These are phyloP conservation scores for Tethea ocularis DNA, from an alignment of 2,888 invertebrate genomes.

Conservation along the genomic window DNA sequence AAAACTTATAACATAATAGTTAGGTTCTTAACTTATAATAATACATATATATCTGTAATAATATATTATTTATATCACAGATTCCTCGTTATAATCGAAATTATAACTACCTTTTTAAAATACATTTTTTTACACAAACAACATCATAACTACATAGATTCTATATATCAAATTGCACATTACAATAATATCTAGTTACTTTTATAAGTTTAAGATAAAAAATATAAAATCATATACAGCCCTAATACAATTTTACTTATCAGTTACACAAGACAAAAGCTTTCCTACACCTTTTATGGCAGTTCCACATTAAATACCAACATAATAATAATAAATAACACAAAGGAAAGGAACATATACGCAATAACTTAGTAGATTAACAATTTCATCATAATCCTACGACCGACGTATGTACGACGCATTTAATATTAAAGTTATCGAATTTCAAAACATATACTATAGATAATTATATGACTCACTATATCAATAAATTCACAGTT, in stretches of 20 bases:
- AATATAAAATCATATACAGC: not conserved
- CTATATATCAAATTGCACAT: not conserved
- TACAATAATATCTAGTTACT: too few species aligned
- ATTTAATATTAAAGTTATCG: not conserved
- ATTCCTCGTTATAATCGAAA: not conserved
- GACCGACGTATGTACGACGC: not conserved
- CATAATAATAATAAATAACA: not conserved
- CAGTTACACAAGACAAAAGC: not conserved
- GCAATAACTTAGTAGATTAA: not conserved
- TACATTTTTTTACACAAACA: too few species aligned
- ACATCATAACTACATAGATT: not conserved
- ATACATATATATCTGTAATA: slow-evolving; percentile 1
- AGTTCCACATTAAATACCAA: not conserved
- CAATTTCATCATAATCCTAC: not conserved
- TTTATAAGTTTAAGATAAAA: too few species aligned
- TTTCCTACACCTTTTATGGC: not conserved
- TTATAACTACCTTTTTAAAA: not conserved
- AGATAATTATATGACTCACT: not conserved
- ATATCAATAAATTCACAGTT: slow-evolving; percentile 2
- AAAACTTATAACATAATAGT: not conserved
- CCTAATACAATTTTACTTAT: not conserved
- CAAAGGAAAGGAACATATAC: not conserved
- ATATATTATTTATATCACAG: slow-evolving; percentile 10
- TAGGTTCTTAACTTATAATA: not conserved
- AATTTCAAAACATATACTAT: not conserved